Conservation (phyloP, 2,888 invertebrate genomes). For the Vannuccia rotundouncinata region DNA sequence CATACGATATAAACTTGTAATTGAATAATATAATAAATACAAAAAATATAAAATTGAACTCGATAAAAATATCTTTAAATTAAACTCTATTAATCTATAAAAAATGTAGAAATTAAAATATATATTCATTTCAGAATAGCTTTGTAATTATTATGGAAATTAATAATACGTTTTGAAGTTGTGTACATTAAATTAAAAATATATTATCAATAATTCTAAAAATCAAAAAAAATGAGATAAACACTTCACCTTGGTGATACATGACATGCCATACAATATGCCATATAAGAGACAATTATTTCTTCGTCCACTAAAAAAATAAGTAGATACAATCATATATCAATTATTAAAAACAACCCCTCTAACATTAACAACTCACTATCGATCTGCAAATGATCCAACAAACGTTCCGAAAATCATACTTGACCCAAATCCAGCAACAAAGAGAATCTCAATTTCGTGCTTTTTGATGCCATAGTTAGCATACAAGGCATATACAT, state of each 20-base stretch:
- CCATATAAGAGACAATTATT: slow-evolving; percentile 59
- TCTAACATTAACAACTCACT: slow-evolving; percentile 49
- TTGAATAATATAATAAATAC: too few relatives aligned
- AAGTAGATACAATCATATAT: not conserved
- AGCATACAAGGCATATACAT: slow-evolving; percentile 60
- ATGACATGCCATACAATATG: slow-evolving; percentile 57
- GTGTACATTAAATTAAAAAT: too few relatives aligned
- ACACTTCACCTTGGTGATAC: slow-evolving; percentile 57
- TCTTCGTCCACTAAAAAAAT: slow-evolving; percentile 57
- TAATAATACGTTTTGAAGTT: too few relatives aligned
- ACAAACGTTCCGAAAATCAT: slow-evolving; percentile 59
- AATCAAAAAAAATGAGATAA: not conserved
- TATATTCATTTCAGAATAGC: too few relatives aligned
- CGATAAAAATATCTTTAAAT: too few relatives aligned
- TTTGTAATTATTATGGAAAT: too few relatives aligned
- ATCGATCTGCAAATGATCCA: slow-evolving; percentile 59
- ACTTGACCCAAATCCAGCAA: slow-evolving; percentile 60
- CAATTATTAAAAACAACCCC: not conserved
- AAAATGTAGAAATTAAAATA: too few relatives aligned
- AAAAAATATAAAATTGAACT: too few relatives aligned
- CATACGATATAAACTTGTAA: not conserved
- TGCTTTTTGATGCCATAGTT: slow-evolving; percentile 58
- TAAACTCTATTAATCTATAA: too few relatives aligned
- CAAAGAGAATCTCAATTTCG: slow-evolving; percentile 59
- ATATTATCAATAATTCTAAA: not conserved